Base-by-base conservation (phyloP, 2,888 invertebrate species). In the Orthosia incerta region DNA sequence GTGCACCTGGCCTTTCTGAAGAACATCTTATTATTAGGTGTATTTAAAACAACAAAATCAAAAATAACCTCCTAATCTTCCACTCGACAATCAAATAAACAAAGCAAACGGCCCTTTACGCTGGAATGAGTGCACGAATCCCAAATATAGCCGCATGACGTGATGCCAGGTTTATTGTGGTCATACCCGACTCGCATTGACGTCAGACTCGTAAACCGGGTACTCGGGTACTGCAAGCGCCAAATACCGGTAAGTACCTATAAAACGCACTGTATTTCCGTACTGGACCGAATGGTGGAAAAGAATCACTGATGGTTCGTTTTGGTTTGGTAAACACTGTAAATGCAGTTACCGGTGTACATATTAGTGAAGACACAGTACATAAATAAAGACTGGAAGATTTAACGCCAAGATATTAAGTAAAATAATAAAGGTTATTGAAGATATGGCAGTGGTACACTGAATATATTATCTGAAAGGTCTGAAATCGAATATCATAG, bases 161-260 rank as follows among this genome's bases (percentile, higher is more conserved):
- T 55, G 71, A 46, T 71, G 56, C 12, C 64, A 56, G 67, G 39
- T 81, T 81, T 84, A 83, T 74, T 64, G 84, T 81, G 82, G 85
- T 72, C 71, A 66, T 73, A 65, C 82, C 63, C 65, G 39, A 23
- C 61, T 48, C 18, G 51, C 69, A 71, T 83, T 86, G 87, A 86
- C 85, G 85, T 86, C 87, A 86, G 59, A 15, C 69, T 39, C 76
- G 71, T 85, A 79, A 80, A 86, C 77, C 60, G 50, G 68, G 76
- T 80, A 62, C 68, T 71, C 57, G 56, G 51, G 26, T 31, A 61
- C 50, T 82, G 76, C 80, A 74, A 55, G 70, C 74, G 74, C 85
- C 69, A 78, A 83, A 85, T 73, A 76, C 74, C 65, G 53, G 12
- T 70, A 73, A 79, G 71, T 60, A 82, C 70, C 69, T n/a, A 82